Evolutionary conservation across 2,888 invertebrate genomes (phyloP), one percentile per base, ranked within the genome.

Genomic region (Penaeus monodon): DNA sequence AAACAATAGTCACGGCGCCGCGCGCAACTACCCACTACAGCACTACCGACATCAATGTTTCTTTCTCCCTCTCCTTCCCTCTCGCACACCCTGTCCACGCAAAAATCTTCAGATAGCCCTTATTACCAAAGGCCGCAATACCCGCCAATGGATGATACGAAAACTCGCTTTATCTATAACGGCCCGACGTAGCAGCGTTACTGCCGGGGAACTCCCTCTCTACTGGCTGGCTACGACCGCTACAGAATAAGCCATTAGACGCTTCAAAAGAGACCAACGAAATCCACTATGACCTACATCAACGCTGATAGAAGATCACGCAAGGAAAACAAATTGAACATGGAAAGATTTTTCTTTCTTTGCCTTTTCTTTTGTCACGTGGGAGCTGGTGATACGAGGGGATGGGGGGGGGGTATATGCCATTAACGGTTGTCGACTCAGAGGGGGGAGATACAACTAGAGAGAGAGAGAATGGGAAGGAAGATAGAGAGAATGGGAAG

Each of bases 1-100:
- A 73, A 86, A 86, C 73, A 83, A 82, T 86, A 86, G 86, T 83
- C 86, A 86, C 83, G 82, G 77, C 82, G 86, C 83, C 73, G 70
- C 49, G 76, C 57, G 57, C 77, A 66, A 65, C 29, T 24, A 66
- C 66, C 70, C 73, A 68, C 74, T 81, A 65, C 80, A 24, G 22
- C 66, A 65, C 44, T 38, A 29, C 29, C 63, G 29, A 33, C 44
- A 63, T 57, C 63, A 64, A 57, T 64, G 64, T 29, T 22, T 10
- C 63, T 24, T 57, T 14, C 14, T 63, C 63, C 64, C 57, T 57
- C 57, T 57, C 57, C 57, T 57, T 57, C 57, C 57, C 4, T 57
- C 57, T 14, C 57, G 2, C 57, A 57, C 1, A 20, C 57, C 57
- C 57, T 57, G 57, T 20, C 17, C 57, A 14, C 57, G 17, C 57